A percentile compares a stretch with the other conserved stretches of the same genome.
Evolutionary conservation across 92 coral and sea anemone genomes (phyloP).

Genomic region (Phenganax marumi): DNA sequence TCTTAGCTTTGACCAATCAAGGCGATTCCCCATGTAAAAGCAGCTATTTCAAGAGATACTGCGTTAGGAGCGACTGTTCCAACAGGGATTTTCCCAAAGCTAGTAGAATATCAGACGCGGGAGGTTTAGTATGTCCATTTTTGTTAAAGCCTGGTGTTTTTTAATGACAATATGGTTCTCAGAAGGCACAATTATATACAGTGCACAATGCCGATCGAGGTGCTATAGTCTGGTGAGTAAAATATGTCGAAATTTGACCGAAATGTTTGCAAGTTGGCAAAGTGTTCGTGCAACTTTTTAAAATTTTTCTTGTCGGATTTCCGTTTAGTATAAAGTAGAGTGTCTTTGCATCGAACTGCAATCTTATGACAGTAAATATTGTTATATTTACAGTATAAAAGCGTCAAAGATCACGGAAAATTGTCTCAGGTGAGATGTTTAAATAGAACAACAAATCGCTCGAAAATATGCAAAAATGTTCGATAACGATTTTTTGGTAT

Average conservation of each 20-base stretch:
- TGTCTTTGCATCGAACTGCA: background rate
- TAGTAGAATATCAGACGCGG: background rate
- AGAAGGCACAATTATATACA: slow-evolving; percentile 26
- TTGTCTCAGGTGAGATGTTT: slow-evolving; percentile 14
- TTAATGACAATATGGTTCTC: background rate
- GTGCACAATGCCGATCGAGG: slow-evolving; percentile 29
- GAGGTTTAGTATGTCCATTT: background rate
- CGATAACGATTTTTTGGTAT: background rate
- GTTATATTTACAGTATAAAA: background rate
- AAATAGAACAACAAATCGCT: background rate
- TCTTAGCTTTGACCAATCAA: slow-evolving; percentile 9
- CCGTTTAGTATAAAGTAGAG: background rate
- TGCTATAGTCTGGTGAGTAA: slow-evolving; percentile 12
- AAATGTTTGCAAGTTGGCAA: background rate
- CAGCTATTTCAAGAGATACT: slow-evolving; percentile 9
- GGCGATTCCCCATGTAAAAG: slow-evolving; percentile 23
- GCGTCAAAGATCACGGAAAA: background rate
- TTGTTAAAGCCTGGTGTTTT: background rate
- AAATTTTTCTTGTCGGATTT: background rate
- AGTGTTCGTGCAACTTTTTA: background rate
- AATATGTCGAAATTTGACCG: background rate
- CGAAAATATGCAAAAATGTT: slow-evolving; percentile 9
- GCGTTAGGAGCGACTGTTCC: background rate
- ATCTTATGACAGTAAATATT: background rate
- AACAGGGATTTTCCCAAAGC: slow-evolving; percentile 30